Base-by-base conservation (phyloP, 2,797 vertebrate genomes). In the Coregonus sp. region DNA sequence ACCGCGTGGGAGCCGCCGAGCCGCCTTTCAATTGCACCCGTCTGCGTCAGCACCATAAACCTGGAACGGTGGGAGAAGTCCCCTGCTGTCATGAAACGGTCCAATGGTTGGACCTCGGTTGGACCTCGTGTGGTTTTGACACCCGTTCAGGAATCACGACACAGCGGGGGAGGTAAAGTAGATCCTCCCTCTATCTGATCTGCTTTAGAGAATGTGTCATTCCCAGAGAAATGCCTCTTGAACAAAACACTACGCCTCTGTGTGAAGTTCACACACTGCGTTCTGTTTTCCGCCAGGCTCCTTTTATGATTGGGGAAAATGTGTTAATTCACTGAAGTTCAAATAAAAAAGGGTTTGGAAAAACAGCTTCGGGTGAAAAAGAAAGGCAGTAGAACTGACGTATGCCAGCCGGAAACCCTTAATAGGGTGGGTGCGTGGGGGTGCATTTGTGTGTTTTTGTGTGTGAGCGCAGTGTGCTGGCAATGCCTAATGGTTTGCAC, bases 401-500 rank as follows among this genome's bases (percentile, higher is more conserved):
- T 69, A 51, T 76, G 76, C 63, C 74, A 80, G 35, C 78, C 86
- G 85, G 89, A 91, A 91, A 85, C 70, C 87, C 87, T 90, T 88
- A 85, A 84, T 90, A 87, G 86, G 80, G 18, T 74, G 77, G 68
- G 29, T 89, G 83, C 81, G 33, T 63, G 54, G 50, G 72, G 7
- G 20, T 31, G 4, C 20, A 20, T 31, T 16, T 54, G n/a, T 75
- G 18, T 63, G 75, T 59, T 25, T 51, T 35, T 66, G 56, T 63
- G 33, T 70, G 65, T 18, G 33, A 25, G 61, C 54, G 29, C 14
- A 37, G 54, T 65, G 54, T 85, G 88, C 89, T 91, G 90, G 91
- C 88, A 84, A 80, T 82, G 86, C 90, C 86, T 88, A 91, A 90
- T 91, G 90, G 86, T 89, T 91, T 89, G 91, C 89, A 91, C 88